These are phyloP conservation scores for Manduca sexta DNA, from an alignment of 1,140 invertebrate species.

Conservation along the genomic window DNA sequence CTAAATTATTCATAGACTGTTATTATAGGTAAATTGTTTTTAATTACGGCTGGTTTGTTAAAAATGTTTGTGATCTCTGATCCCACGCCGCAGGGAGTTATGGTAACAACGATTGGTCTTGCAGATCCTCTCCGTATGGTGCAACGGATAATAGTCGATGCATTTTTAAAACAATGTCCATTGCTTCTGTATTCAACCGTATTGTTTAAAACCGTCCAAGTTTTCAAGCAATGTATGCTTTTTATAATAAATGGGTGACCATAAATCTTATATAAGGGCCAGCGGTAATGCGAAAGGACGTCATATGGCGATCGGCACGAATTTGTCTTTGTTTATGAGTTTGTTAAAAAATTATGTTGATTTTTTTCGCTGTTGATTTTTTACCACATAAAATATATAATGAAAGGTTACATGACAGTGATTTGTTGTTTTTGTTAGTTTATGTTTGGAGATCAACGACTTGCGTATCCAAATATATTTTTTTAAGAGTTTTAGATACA, in stretches of 20 bases:
- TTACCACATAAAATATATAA: conserved; percentile 13
- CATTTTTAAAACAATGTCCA: conserved; percentile 27
- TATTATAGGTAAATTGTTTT: conserved; percentile 19
- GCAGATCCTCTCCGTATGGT: conserved; percentile 41
- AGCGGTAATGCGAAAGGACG: conserved; percentile 37
- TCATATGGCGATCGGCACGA: conserved; percentile 61
- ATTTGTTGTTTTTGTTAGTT: conserved; percentile 5
- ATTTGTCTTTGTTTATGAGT: conserved; percentile 57
- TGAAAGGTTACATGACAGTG: conserved; percentile 18
- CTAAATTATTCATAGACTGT: conserved; percentile 17
- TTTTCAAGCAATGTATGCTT: conserved; percentile 20
- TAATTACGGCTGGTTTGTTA: conserved; percentile 10
- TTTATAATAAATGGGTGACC: not conserved
- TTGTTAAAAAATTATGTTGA: conserved; percentile 42
- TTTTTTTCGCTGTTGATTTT: conserved; percentile 44
- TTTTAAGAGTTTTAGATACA: too few species aligned
- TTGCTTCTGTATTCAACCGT: conserved; percentile 15
- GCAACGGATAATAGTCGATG: conserved; percentile 29
- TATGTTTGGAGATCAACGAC: too few species aligned
- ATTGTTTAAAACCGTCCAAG: not conserved
- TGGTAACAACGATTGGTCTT: conserved; percentile 41
- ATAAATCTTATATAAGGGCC: conserved; percentile 40
- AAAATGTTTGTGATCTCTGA: conserved; percentile 33
- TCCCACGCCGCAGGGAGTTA: conserved; percentile 32
- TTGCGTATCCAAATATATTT: too few species aligned